Base-by-base conservation (phyloP, 2,888 invertebrate genomes). In the Ophion slaviceki region DNA sequence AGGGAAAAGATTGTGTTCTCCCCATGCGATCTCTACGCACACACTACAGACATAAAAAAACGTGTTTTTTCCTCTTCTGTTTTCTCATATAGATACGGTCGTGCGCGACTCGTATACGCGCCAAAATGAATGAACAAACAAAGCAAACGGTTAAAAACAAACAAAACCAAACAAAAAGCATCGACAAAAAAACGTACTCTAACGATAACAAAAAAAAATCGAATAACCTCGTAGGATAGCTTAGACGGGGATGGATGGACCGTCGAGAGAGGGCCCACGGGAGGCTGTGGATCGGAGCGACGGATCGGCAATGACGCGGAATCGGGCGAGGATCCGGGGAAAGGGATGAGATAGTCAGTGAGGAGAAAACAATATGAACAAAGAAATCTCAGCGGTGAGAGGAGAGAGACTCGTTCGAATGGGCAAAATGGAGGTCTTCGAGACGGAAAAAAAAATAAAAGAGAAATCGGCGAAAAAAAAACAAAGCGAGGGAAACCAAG, bases 181-280 rank as follows among this genome's bases (percentile, higher is more conserved):
- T 17, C 70, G 86, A 61, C 68, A 59, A 80, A 24, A 77, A 66
- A 66, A 80, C 53, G 32, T 70, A 74, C 87, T 87, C 89, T 92
- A 91, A 91, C 90, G 89, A 86, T 83, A 83, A 87, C 53, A 14
- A 74, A 83, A 89, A 88, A 90, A 87, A 90, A 89, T 88, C 90
- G 88, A 89, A 90, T 91, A 87, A 90, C 90, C 91, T 91, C 91
- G 92, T 92, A 93, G 93, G 93, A 90, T 93, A 92, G 93, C 93
- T 93, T 93, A 93, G 90, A 91, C 89, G 87, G 84, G 77, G 91
- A 92, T 87, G 90, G 91, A 90, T 88, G 89, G 88, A 91, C 87
- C 90, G 90, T 87, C 91, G 89, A 53, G 79, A 74, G 47, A 45
- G 72, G 28, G 61, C 61, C 70, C 36, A 28, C 79, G 86, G 80